These are phyloP conservation scores for Trichomalopsis sarcophagae DNA, from an alignment of 1,140 invertebrate genomes.

Conservation along the genomic window DNA sequence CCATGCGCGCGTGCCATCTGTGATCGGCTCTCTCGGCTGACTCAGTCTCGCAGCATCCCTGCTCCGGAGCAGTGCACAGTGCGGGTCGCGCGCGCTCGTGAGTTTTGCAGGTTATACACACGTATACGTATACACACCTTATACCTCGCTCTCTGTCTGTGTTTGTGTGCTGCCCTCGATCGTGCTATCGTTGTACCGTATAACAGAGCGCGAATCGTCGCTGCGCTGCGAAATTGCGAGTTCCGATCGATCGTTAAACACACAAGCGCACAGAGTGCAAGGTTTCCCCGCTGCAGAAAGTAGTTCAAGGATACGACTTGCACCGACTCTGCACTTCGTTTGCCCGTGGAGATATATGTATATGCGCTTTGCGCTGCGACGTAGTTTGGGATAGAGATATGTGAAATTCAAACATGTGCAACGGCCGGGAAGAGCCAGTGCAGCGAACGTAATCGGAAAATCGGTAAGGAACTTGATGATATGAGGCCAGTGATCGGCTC, in stretches of 20 bases:
- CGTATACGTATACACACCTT: too few species aligned
- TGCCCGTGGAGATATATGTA: too few species aligned
- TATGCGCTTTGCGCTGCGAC: too few species aligned
- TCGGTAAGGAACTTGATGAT: background rate
- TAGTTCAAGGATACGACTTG: background rate
- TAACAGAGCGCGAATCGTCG: too few species aligned
- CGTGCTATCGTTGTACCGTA: background rate
- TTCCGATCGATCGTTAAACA: too few species aligned
- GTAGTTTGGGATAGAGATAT: background rate
- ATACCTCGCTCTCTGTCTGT: too few species aligned
- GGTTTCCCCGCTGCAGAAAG: background rate
- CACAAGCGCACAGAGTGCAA: too few species aligned
- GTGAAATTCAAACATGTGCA: background rate
- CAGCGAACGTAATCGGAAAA: background rate
- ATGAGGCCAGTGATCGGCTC: too few species aligned
- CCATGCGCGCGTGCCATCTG: slow-evolving; percentile 64
- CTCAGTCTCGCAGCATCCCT: slow-evolving; percentile 74
- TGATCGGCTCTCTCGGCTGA: slow-evolving; percentile 55
- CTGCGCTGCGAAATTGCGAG: background rate
- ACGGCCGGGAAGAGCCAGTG: background rate
- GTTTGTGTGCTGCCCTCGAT: background rate
- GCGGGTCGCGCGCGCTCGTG: slow-evolving; percentile 52
- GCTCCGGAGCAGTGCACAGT: slow-evolving; percentile 64
- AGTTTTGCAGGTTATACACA: background rate
- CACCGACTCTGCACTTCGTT: background rate